A percentile compares a stretch with the other conserved stretches of the same genome.
Conservation (phyloP, 2,113 vertebrate species). For the Pithys albifrons region DNA sequence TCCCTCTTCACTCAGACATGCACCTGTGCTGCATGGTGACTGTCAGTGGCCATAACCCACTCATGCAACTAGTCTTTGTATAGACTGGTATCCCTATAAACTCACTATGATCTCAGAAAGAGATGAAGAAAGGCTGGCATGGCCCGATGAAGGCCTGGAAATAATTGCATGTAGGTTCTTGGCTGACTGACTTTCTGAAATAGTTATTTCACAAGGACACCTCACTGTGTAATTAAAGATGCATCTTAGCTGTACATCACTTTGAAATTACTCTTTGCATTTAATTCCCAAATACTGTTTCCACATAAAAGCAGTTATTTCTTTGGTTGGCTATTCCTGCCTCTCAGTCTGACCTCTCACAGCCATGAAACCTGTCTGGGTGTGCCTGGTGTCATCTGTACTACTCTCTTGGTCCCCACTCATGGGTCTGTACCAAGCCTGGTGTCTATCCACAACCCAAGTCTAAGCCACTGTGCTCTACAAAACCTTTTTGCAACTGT, state of each 20-base stretch:
- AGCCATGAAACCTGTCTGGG: neutral
- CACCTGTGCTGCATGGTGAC: neutral
- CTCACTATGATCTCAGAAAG: neutral
- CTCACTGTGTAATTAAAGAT: neutral
- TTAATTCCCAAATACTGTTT: neutral
- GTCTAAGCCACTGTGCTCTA: neutral
- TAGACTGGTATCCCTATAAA: neutral
- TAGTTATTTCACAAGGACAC: neutral
- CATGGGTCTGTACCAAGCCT: neutral
- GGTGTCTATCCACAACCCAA: neutral
- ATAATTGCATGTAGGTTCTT: neutral
- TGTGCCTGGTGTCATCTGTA: neutral
- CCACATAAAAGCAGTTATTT: neutral
- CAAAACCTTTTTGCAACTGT: neutral
- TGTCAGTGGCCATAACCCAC: neutral
- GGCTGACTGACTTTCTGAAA: neutral
- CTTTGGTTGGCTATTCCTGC: neutral
- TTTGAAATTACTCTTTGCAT: neutral
- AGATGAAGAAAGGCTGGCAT: neutral
- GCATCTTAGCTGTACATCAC: neutral
- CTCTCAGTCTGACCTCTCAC: neutral
- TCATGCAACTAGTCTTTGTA: accelerated
- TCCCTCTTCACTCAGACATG: neutral
- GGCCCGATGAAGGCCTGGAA: neutral
- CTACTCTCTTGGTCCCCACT: neutral